phyloP scores from a whole-genome alignment of 2,888 invertebrate species.

The Lochmaea capreae region DNA sequence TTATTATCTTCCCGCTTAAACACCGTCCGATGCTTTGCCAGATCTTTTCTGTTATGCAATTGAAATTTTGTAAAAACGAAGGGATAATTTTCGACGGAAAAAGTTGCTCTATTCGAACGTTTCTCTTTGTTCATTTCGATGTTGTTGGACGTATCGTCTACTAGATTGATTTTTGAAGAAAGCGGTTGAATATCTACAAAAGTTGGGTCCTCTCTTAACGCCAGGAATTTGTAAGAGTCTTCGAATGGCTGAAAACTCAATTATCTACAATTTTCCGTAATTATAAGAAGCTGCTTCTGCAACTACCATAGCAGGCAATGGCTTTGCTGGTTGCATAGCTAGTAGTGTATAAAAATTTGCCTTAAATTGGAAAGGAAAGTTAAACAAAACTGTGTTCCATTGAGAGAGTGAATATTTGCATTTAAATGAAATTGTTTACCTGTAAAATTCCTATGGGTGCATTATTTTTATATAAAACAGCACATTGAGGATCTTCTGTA shows the following conservation, averaged over 20 bases:
- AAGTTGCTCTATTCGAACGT: constrained; percentile 29
- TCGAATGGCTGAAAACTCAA: constrained; percentile 50
- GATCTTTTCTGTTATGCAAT: constrained; percentile 48
- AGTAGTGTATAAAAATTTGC: neutral
- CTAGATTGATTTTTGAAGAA: constrained; percentile 34
- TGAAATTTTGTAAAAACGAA: constrained; percentile 56
- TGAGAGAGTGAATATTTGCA: too few species aligned
- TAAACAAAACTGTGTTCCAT: too few species aligned
- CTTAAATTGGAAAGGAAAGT: neutral
- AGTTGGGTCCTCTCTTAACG: constrained; percentile 50
- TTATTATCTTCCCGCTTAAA: constrained; percentile 35
- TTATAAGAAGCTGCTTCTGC: too few species aligned
- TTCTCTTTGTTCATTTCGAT: constrained; percentile 27
- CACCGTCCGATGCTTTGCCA: constrained; percentile 38
- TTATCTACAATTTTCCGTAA: neutral
- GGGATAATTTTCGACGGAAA: constrained; percentile 50
- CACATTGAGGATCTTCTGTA: constrained; percentile 43
- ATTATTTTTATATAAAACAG: constrained; percentile 53
- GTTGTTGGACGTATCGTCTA: constrained; percentile 41
- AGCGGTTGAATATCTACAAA: constrained; percentile 50
- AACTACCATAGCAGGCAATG: neutral
- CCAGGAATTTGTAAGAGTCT: constrained; percentile 53
- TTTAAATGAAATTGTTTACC: constrained; percentile 1
- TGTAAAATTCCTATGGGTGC: constrained; percentile 55
- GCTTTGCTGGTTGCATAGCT: neutral